Evolutionary conservation across 2,888 invertebrate species (phyloP).

Genomic region (Caenorhabditis wallacei): DNA sequence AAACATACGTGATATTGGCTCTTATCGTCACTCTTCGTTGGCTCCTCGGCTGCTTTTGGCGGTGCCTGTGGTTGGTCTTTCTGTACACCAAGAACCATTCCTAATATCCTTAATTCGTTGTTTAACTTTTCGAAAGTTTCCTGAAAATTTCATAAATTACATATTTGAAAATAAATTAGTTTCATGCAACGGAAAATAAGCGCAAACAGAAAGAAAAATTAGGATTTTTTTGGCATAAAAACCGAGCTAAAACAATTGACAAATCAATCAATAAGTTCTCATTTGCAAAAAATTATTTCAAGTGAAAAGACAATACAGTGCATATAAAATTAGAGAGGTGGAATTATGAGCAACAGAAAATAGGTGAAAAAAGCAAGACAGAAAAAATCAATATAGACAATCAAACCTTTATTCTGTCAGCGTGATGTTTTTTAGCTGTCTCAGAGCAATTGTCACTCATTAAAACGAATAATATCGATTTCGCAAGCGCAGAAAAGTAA

Average conservation of each 20-base stretch:
- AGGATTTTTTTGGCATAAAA: no score
- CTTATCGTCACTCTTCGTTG: conserved; percentile 32
- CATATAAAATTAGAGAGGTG: not conserved
- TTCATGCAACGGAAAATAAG: not conserved
- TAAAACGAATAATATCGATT: not conserved
- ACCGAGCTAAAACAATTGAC: no score
- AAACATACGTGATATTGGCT: conserved; percentile 46
- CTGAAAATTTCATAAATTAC: conserved; percentile 49
- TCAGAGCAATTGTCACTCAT: conserved; percentile 28
- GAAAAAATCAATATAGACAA: not conserved
- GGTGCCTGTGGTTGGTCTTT: not conserved
- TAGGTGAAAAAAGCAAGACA: not conserved
- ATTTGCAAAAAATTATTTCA: no score
- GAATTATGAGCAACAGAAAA: conserved; percentile 14
- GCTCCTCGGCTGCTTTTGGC: not conserved
- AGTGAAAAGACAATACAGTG: not conserved
- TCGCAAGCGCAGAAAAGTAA: not conserved
- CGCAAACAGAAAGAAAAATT: not conserved
- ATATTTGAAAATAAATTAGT: not conserved
- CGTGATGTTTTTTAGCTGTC: conserved; percentile 40
- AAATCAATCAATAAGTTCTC: no score
- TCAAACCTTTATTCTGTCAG: conserved; percentile 52
- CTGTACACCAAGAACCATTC: conserved; percentile 58
- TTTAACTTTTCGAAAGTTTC: conserved; percentile 62
- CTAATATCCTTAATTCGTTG: conserved; percentile 61